Conservation (phyloP, 2,797 vertebrate genomes). For the Pseudochirops corinnae region DNA sequence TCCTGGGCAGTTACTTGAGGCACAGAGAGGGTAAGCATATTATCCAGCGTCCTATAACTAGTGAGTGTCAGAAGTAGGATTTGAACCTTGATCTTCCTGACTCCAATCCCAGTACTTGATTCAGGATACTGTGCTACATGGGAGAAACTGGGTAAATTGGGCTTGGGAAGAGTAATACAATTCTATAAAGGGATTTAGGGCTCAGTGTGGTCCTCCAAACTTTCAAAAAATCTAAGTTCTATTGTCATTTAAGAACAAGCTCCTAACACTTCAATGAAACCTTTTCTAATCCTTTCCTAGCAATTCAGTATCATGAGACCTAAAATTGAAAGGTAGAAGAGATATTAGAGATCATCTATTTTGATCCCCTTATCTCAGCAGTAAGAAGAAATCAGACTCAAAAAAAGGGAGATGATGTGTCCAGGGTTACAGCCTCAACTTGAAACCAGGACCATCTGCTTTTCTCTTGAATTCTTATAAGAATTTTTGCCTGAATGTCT, state of each 20-base stretch:
- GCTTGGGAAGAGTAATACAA: neutral
- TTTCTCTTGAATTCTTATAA: neutral
- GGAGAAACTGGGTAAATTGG: neutral
- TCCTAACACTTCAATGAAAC: neutral
- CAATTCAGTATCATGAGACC: neutral
- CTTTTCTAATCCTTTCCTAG: neutral
- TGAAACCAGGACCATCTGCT: neutral
- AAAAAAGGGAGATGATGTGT: neutral
- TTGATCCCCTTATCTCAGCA: neutral
- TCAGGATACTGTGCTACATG: neutral
- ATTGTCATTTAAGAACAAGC: neutral
- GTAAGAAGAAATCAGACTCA: neutral
- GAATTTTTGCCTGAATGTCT: neutral
- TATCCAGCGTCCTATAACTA: neutral
- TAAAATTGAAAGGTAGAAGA: neutral
- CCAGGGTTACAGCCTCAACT: neutral
- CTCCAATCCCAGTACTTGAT: neutral
- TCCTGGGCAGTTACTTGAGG: neutral
- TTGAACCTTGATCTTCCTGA: neutral
- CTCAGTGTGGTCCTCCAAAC: neutral
- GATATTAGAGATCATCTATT: neutral
- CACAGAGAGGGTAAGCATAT: neutral
- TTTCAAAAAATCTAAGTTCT: neutral
- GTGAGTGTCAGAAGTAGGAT: neutral
- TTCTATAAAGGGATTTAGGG: neutral